These are phyloP conservation scores for Mixornis gularis DNA, from an alignment of 2,113 vertebrate genomes.

Conservation along the genomic window DNA sequence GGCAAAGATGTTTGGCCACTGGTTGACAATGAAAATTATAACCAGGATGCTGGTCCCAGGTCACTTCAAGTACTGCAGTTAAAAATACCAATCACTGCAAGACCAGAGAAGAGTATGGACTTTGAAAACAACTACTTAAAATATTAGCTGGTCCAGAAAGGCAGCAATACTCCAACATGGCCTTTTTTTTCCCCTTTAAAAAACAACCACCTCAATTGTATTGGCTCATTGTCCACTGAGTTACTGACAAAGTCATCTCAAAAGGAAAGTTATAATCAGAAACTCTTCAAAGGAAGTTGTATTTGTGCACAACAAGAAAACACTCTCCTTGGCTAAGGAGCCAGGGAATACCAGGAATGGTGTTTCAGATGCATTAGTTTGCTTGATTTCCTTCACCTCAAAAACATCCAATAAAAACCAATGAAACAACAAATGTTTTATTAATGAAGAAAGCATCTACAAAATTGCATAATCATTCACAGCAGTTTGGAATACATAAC, in stretches of 20 bases:
- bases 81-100: not conserved
- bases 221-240: not conserved
- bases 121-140: not conserved
- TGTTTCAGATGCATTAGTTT: not conserved
- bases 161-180: not conserved
- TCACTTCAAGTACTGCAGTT: not conserved
- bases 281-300: not conserved
- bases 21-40: not conserved
- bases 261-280: not conserved
- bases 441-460: conserved; percentile 24
- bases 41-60: not conserved
- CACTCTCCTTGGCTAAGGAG: not conserved
- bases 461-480: not conserved
- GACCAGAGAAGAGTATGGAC: not conserved
- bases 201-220: not conserved
- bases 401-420: not conserved
- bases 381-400: not conserved
- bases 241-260: not conserved
- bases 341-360: not conserved
- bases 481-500: not conserved
- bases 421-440: conserved; percentile 34
- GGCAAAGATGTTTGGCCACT: not conserved
- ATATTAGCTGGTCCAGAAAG: not conserved
- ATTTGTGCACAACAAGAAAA: not conserved
- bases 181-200: not conserved